These are phyloP conservation scores for Microtus oregoni DNA, from an alignment of 2,113 vertebrate genomes.

Conservation along the genomic window DNA sequence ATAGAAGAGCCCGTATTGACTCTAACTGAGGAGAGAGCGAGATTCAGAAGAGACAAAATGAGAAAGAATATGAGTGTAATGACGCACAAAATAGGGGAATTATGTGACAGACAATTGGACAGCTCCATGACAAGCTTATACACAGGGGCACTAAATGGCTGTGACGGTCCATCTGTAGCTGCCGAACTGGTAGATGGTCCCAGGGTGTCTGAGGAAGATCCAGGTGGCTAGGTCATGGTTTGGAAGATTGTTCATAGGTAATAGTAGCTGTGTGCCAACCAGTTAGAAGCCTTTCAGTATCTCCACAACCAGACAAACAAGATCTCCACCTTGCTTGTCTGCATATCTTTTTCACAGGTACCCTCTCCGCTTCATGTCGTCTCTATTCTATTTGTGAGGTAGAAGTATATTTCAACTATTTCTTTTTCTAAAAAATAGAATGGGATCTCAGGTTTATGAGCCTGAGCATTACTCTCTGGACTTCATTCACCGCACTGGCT, in stretches of 20 bases:
- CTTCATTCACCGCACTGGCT: not conserved
- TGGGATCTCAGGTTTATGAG: not conserved
- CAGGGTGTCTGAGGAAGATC: not conserved
- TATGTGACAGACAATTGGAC: not conserved
- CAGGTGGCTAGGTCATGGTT: not conserved
- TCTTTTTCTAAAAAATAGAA: not conserved
- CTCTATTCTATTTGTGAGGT: not conserved
- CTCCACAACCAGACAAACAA: not conserved
- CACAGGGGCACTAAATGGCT: not conserved
- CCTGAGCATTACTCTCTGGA: not conserved
- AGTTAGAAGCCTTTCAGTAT: not conserved
- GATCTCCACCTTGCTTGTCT: not conserved
- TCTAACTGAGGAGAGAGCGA: not conserved
- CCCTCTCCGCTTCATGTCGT: not conserved
- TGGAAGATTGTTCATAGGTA: not conserved
- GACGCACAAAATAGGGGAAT: not conserved
- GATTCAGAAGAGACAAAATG: not conserved
- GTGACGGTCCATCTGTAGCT: not conserved
- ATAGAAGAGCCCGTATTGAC: slow-evolving; percentile 10
- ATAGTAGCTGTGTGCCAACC: not conserved
- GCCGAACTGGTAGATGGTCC: not conserved
- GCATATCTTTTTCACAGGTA: not conserved
- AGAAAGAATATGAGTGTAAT: not conserved
- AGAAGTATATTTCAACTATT: not conserved
- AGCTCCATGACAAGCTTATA: not conserved